Evolutionary conservation across 2,113 vertebrate species (phyloP), one percentile per base, ranked within the genome.

Genomic region (Platycercus adscitus): DNA sequence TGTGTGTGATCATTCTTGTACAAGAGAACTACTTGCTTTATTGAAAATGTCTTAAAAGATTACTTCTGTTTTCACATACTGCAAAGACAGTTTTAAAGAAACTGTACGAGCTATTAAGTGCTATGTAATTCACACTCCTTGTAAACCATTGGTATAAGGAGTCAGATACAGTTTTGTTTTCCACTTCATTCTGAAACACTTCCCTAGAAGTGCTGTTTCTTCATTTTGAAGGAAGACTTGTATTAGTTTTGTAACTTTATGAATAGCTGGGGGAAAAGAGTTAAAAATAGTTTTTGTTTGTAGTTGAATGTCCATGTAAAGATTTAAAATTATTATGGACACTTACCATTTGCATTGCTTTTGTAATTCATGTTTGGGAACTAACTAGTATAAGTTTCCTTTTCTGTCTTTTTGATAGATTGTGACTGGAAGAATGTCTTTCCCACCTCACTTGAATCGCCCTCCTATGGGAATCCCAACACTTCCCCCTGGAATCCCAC

Each of bases 361-460:
- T 66, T 92, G 11, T 81, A 81, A 58, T 46, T 88, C 5, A 6
- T 13, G 3, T 88, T 88, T 90, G 47, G n/a, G 35, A 86, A 11
- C 73, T 85, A 28, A 86, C 35, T 69, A 39, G 9, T 68, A 4
- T 28, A 69, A 69, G 47, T 94, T 91, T 77, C 2, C 24, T 76
- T 89, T 96, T 77, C 91, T 63, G 11, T n/a, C 63, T 71, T 96
- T 90, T 84, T 97, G 75, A 60, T 87, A 99, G 99, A 98, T 98
- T 95, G 94, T 94, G 98, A 96, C 97, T 88, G 94, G 94, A 96
- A 99, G 96, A 96, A 99, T 99, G 99, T 99, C 99, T 86, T 99
- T 99, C 70, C 99, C 99, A 90, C 99, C 99, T 96, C 99, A 99
- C 97, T 98, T 99, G 96, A 99, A 99, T 98, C 99, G 99, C 92